Conservation (phyloP, 2,113 vertebrate genomes). For the Tupaia chinensis region DNA sequence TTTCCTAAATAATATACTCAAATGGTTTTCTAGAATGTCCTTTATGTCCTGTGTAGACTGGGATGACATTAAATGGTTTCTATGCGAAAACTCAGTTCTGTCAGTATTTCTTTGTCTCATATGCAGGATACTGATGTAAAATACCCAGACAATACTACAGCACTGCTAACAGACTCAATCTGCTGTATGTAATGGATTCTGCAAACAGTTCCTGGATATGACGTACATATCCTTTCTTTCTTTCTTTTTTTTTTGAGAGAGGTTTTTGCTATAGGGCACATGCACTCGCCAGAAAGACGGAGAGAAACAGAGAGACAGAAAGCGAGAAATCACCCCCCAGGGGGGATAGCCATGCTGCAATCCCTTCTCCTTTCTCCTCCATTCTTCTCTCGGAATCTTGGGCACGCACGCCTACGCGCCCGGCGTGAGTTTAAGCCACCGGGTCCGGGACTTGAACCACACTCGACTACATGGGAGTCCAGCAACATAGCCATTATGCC, state of each 20-base stretch:
- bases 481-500: no score
- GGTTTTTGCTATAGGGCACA: no score
- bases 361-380: no score
- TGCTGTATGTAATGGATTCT: background rate
- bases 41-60: background rate
- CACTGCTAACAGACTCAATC: background rate
- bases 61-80: background rate
- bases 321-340: no score
- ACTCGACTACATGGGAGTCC: no score
- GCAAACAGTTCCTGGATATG: background rate
- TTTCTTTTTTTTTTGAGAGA: background rate
- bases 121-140: background rate
- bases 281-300: no score
- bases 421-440: no score
- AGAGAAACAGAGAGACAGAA: no score
- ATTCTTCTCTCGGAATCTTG: no score
- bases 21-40: background rate
- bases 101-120: background rate
- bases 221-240: background rate
- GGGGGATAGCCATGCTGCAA: no score
- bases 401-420: no score
- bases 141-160: background rate
- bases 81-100: background rate
- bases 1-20: background rate
- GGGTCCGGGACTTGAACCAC: no score